A percentile compares a stretch with the other conserved stretches of the same genome.
Conservation (phyloP, 2,797 vertebrate species). For the Steatocranus sp. region DNA sequence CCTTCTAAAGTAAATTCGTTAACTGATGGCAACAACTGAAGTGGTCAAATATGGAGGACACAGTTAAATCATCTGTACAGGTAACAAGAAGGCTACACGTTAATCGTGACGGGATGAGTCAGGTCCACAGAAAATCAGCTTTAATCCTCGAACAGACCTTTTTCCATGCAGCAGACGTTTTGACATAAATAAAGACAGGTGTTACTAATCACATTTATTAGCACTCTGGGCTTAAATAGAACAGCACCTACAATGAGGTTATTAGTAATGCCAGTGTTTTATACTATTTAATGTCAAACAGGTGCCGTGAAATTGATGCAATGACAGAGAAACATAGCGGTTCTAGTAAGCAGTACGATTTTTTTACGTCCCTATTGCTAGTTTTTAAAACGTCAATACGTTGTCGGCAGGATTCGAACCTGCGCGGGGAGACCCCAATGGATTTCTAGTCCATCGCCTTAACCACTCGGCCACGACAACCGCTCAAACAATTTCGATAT, state of each 20-base stretch:
- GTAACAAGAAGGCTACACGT: background rate
- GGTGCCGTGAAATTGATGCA: background rate
- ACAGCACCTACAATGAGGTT: background rate
- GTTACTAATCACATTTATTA: background rate
- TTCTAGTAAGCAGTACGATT: background rate
- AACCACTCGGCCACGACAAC: conserved; percentile 77
- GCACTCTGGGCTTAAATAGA: background rate
- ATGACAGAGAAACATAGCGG: background rate
- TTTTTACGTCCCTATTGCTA: accelerated
- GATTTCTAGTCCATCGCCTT: conserved; percentile 79
- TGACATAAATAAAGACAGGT: background rate
- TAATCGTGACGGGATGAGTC: background rate
- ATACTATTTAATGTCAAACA: background rate
- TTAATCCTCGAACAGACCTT: background rate
- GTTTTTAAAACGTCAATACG: accelerated
- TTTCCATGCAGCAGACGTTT: background rate
- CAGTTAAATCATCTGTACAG: background rate
- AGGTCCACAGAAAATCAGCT: background rate
- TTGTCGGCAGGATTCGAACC: conserved; percentile 76
- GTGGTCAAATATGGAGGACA: background rate
- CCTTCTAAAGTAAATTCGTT: background rate
- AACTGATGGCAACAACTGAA: background rate
- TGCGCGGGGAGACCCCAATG: conserved; percentile 76
- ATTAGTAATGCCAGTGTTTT: background rate
- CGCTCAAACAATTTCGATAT: accelerated